Conservation (phyloP, 2,113 vertebrate genomes). For the Clarias batrachus region DNA sequence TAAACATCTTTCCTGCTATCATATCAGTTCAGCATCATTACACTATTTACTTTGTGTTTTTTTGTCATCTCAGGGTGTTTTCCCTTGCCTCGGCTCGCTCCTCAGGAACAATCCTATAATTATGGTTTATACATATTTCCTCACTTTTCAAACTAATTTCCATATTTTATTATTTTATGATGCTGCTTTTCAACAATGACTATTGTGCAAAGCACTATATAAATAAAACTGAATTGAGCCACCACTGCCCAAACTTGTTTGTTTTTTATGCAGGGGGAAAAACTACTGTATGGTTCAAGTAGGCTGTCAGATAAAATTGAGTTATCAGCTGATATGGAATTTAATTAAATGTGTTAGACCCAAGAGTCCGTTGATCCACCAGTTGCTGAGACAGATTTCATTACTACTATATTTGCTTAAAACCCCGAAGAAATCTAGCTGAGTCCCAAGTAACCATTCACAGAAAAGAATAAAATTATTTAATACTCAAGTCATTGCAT, state of each 20-base stretch:
- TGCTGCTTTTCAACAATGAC: too few species aligned
- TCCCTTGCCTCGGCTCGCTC: too few species aligned
- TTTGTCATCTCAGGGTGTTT: too few species aligned
- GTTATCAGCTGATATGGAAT: conserved; percentile 1
- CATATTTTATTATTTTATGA: too few species aligned
- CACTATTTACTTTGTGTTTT: too few species aligned
- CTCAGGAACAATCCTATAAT: too few species aligned
- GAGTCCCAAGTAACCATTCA: background rate
- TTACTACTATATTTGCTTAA: background rate
- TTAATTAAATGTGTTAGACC: conserved; percentile 9
- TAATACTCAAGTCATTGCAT: background rate
- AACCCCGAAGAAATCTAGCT: conserved; percentile 1
- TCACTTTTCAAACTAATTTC: too few species aligned
- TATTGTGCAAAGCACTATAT: too few species aligned
- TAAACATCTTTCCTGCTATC: too few species aligned
- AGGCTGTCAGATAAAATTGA: background rate
- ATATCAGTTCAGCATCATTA: too few species aligned
- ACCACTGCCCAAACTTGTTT: background rate
- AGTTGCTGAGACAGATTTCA: background rate
- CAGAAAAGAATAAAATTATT: background rate
- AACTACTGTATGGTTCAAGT: background rate
- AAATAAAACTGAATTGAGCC: too few species aligned
- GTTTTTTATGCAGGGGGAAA: background rate
- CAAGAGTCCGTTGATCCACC: background rate
- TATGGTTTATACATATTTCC: too few species aligned